phyloP scores from a whole-genome alignment of 2,888 invertebrate genomes.

The Hypomecis atomaria region DNA sequence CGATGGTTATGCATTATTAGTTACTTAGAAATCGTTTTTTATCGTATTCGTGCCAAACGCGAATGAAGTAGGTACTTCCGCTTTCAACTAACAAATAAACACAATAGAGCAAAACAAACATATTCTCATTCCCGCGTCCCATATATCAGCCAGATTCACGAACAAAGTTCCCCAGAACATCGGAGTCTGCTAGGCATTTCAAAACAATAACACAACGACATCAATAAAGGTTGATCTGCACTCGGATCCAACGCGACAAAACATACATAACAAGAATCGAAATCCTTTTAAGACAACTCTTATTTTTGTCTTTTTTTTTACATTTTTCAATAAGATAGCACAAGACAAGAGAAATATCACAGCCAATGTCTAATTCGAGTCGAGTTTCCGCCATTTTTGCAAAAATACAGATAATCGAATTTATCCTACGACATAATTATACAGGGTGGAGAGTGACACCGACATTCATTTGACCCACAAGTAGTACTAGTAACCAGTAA shows the following conservation, averaged over 20 bases:
- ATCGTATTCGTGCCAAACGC: background rate
- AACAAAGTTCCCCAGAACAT: constrained; percentile 10
- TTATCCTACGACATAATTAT: too few species aligned
- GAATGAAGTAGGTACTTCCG: background rate
- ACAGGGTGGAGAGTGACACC: too few species aligned
- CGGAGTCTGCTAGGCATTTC: constrained; percentile 1
- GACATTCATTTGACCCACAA: too few species aligned
- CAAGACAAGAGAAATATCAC: too few species aligned
- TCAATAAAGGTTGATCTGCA: constrained; percentile 16
- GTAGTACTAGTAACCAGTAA: too few species aligned
- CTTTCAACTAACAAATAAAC: constrained; percentile 4
- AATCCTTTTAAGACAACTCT: background rate
- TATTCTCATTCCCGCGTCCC: background rate
- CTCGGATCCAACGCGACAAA: background rate
- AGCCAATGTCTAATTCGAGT: too few species aligned
- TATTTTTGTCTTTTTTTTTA: too few species aligned
- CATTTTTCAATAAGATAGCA: too few species aligned
- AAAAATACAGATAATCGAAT: too few species aligned
- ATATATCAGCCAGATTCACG: constrained; percentile 4
- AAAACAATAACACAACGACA: constrained; percentile 21
- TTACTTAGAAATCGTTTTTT: background rate
- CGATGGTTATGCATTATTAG: background rate
- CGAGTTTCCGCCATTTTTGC: too few species aligned
- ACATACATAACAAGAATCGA: background rate
- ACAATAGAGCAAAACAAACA: constrained; percentile 4